These are phyloP conservation scores for Echeneis naucrates DNA, from an alignment of 2,797 vertebrate genomes.

Conservation along the genomic window DNA sequence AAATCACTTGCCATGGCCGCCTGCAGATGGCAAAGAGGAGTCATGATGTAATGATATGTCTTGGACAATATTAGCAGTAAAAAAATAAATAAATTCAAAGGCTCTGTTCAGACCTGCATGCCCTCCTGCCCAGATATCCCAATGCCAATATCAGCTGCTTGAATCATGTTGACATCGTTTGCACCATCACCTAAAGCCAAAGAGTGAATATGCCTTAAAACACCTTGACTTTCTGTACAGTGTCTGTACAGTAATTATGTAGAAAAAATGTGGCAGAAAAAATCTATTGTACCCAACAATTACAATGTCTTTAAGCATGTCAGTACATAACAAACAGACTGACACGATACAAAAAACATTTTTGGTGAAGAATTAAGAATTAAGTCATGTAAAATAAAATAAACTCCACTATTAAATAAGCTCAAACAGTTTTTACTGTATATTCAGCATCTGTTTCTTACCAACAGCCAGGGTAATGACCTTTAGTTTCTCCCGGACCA, in stretches of 20 bases:
- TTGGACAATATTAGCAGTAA: background rate
- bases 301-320: background rate
- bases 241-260: background rate
- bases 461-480: constrained; percentile 94
- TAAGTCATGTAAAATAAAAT: background rate
- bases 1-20: constrained; percentile 98
- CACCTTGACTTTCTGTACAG: background rate
- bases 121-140: constrained; percentile 97
- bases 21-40: constrained; percentile 73
- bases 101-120: constrained; percentile 90
- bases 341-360: background rate
- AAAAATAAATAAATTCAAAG: background rate
- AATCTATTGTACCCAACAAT: background rate
- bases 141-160: constrained; percentile 93
- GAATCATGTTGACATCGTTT: constrained; percentile 98
- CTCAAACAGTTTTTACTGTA: background rate
- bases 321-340: background rate
- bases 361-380: too few species aligned
- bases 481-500: constrained; percentile 85
- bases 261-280: background rate
- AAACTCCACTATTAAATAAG: background rate
- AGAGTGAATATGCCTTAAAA: background rate
- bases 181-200: constrained; percentile 91
- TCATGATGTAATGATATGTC: background rate
- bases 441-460: constrained; percentile 62